These are phyloP conservation scores for Priocnemis perturbator DNA, from an alignment of 2,888 invertebrate species.

Conservation along the genomic window DNA sequence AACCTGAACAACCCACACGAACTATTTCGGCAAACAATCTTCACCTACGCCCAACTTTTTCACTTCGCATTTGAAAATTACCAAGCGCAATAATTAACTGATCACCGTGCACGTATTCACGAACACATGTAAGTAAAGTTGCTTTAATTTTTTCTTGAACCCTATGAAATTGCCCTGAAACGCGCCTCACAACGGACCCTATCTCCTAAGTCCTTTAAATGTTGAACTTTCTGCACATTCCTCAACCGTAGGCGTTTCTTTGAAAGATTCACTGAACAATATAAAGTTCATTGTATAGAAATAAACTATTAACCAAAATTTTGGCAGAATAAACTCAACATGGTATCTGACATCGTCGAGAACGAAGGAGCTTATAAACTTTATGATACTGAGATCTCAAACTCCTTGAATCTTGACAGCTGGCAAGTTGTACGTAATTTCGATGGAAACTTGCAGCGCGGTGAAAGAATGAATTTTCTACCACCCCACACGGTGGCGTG, in stretches of 20 bases:
- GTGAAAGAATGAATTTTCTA: conserved; percentile 17
- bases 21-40: conserved; percentile 13
- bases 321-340: conserved; percentile 8
- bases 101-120: conserved; percentile 22
- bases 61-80: conserved; percentile 31
- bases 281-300: too few relatives aligned
- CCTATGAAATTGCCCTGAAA: neutral
- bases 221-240: neutral
- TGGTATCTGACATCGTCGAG: conserved; percentile 25
- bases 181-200: too few relatives aligned
- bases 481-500: neutral
- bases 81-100: conserved; percentile 33
- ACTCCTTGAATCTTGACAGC: conserved; percentile 32
- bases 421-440: conserved; percentile 35
- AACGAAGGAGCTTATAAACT: conserved; percentile 19
- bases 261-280: too few relatives aligned
- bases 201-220: too few relatives aligned
- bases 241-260: too few relatives aligned
- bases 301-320: too few relatives aligned
- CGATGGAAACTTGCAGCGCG: conserved; percentile 31
- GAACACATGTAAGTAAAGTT: neutral
- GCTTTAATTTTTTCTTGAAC: neutral
- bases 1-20: conserved; percentile 19
- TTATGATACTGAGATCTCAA: conserved; percentile 32
- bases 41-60: conserved; percentile 14